phyloP scores from a whole-genome alignment of 2,797 vertebrate species.

The Phylloscopus collybita region DNA sequence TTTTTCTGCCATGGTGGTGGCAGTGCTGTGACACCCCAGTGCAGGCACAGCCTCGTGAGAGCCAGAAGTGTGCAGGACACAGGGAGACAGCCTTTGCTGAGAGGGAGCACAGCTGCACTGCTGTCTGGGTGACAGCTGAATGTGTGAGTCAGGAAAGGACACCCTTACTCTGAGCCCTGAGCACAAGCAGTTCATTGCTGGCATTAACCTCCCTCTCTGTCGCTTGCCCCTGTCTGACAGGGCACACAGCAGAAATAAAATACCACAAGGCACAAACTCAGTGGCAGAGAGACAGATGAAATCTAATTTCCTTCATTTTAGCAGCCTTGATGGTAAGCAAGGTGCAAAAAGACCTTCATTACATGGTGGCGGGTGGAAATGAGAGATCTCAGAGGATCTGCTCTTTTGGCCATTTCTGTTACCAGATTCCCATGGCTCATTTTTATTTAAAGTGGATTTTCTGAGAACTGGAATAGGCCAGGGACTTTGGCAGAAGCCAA shows the following conservation, averaged over 20 bases:
- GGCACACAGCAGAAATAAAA: neutral
- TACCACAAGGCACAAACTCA: neutral
- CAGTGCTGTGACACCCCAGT: neutral
- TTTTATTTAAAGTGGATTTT: neutral
- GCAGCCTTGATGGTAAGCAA: neutral
- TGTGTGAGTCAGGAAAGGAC: neutral
- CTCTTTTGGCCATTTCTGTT: neutral
- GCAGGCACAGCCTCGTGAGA: neutral
- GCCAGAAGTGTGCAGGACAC: accelerated
- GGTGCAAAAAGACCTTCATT: neutral
- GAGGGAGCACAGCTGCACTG: accelerated
- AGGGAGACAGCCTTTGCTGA: neutral
- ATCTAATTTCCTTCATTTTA: neutral
- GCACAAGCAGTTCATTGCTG: neutral
- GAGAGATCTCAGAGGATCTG: neutral
- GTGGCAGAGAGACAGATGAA: neutral
- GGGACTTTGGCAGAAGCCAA: neutral
- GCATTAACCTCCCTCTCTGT: neutral
- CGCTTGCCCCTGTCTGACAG: neutral
- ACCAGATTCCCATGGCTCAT: neutral
- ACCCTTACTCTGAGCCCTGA: neutral
- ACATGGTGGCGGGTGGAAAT: accelerated
- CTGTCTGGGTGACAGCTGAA: neutral
- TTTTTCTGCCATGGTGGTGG: neutral
- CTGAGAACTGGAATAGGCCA: neutral